phyloP scores from a whole-genome alignment of 2,888 invertebrate species.

The Shargacucullia verbasci region DNA sequence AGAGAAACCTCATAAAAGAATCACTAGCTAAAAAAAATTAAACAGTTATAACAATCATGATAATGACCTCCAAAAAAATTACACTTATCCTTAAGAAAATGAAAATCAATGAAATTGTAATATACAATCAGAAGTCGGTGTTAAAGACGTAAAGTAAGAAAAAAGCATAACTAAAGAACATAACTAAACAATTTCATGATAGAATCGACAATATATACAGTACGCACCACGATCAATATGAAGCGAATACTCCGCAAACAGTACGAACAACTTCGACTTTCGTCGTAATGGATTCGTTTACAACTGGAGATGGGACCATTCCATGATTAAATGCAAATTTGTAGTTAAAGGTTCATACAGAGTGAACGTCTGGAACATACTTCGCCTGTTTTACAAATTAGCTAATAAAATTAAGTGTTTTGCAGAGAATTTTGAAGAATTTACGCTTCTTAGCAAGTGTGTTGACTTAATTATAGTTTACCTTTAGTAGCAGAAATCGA shows the following conservation, averaged over 20 bases:
- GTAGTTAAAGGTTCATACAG: conserved; percentile 39
- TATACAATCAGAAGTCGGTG: too few species aligned
- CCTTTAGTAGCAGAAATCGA: too few species aligned
- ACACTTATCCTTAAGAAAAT: too few species aligned
- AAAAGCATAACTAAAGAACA: too few species aligned
- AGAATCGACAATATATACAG: conserved; percentile 20
- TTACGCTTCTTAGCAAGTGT: neutral
- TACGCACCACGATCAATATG: conserved; percentile 43
- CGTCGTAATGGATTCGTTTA: conserved; percentile 54
- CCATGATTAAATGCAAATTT: conserved; percentile 58
- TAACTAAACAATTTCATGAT: too few species aligned
- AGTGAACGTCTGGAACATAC: conserved; percentile 41
- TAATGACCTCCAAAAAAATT: too few species aligned
- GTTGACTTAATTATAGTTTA: too few species aligned
- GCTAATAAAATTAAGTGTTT: conserved; percentile 23
- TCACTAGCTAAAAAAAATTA: too few species aligned
- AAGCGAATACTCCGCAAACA: conserved; percentile 42
- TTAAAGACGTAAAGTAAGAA: too few species aligned
- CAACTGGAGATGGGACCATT: conserved; percentile 47
- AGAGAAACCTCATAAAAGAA: too few species aligned
- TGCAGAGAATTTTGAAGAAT: neutral
- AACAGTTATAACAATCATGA: too few species aligned
- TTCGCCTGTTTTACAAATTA: conserved; percentile 48
- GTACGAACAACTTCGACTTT: conserved; percentile 33
- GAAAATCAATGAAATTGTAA: too few species aligned